Base-by-base conservation (phyloP, 2,797 vertebrate species). In the Protosalanx chinensis region DNA sequence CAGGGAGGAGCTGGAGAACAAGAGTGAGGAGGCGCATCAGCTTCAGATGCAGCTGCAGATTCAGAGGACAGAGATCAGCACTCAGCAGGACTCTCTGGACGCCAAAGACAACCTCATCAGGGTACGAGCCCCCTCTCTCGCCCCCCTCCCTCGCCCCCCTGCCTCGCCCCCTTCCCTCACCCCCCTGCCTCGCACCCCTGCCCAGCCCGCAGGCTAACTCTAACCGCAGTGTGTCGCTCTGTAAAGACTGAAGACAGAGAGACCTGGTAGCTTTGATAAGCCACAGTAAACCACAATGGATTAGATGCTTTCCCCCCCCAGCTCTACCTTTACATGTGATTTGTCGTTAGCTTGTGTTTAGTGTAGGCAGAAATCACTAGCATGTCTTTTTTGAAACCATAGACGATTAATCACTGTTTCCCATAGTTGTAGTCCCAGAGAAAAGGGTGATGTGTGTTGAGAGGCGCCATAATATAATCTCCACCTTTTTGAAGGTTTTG, bases 21-120 rank as follows among this genome's bases (percentile, higher is more conserved):
- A 99, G 90, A 96, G 94, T n/a, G 98, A 99, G 86, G 97, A 99
- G 92, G 93, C 96, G 77, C 97, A 98, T 81, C 97, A 98, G 76
- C 90, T 99, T 60, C 94, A 98, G 59, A 99, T 99, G 98, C 98
- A 99, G 83, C 88, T 99, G 80, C 96, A 98, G 93, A 98, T 99
- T 88, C 96, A 99, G 87, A 93, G 87, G 75, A 98, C 98, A 84
- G 96, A 98, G 82, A 92, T 96, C 61, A 92, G 90, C 84, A 97
- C 95, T 61, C 95, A 93, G 59, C 88, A 96, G 75, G 92, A 96
- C 64, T 95, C 95, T 62, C 87, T 96, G 72, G 92, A 96, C 79
- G 92, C 94, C 49, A 94, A 95, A 77, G 95, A 95, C 65, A 92
- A 86, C 77, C 88, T 95, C 78, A 91, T 96, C 67, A 94, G 94